A percentile compares a stretch with the other conserved stretches of the same genome.
phyloP scores from a whole-genome alignment of 2,888 invertebrate species.

The Drosophila ezoana region DNA sequence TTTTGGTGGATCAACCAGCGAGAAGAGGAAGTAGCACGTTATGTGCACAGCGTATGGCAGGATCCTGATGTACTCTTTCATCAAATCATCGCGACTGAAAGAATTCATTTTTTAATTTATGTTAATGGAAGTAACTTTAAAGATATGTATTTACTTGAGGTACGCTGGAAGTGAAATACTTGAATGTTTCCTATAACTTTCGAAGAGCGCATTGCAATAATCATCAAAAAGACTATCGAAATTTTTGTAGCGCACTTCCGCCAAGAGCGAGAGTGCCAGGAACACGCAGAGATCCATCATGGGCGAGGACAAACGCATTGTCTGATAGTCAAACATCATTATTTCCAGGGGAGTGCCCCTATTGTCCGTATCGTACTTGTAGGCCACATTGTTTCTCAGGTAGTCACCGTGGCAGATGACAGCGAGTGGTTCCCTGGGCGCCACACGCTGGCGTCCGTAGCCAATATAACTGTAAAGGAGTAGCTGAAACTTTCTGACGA shows the following conservation, averaged over 20 bases:
- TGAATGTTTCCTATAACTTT: conserved; percentile 45
- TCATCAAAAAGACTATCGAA: conserved; percentile 79
- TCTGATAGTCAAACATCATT: conserved; percentile 85
- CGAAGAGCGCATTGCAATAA: conserved; percentile 73
- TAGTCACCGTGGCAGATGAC: conserved; percentile 84
- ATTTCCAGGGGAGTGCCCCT: conserved; percentile 66
- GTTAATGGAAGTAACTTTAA: fast-evolving
- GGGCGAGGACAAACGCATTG: conserved; percentile 82
- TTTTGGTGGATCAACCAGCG: conserved; percentile 66
- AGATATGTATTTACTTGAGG: conserved; percentile 65
- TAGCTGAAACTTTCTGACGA: conserved; percentile 59
- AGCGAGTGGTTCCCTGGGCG: conserved; percentile 80
- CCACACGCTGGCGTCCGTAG: conserved; percentile 72
- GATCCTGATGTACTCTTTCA: conserved; percentile 80
- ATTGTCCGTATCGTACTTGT: conserved; percentile 69
- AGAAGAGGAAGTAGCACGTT: conserved; percentile 71
- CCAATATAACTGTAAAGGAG: conserved; percentile 45
- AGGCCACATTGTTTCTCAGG: conserved; percentile 84
- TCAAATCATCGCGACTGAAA: conserved; percentile 69
- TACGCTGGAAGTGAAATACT: conserved; percentile 65
- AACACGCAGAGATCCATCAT: conserved; percentile 83
- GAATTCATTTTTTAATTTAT: background rate
- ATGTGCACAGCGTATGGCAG: conserved; percentile 74
- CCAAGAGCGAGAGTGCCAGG: conserved; percentile 75
- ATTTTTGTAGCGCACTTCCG: conserved; percentile 73